Evolutionary conservation across 2,888 invertebrate genomes (phyloP).

Genomic region (Chrysomela aeneicollis): DNA sequence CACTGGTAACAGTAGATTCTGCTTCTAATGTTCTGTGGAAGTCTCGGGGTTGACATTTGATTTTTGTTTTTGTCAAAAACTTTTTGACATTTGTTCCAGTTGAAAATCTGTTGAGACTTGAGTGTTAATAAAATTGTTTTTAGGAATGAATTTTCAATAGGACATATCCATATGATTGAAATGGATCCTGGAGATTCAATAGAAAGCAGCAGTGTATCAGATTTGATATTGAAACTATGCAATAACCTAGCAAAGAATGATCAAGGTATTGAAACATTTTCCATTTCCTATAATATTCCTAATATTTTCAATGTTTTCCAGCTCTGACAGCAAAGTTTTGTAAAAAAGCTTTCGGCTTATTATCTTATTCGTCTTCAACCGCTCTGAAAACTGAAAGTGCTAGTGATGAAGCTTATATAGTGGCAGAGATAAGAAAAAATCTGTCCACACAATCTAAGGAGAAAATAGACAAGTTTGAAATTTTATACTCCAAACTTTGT

Average conservation of each 20-base stretch:
- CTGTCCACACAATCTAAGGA: conserved; percentile 46
- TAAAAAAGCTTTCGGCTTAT: conserved; percentile 47
- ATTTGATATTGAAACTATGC: conserved; percentile 54
- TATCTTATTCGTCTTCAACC: conserved; percentile 41
- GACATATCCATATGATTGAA: conserved; percentile 9
- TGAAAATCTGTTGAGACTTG: no score
- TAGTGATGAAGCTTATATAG: conserved; percentile 50
- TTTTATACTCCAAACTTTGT: conserved; percentile 53
- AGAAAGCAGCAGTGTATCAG: conserved; percentile 41
- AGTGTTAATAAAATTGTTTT: no score
- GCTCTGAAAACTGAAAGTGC: conserved; percentile 35
- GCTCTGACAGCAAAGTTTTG: conserved; percentile 47
- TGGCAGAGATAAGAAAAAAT: conserved; percentile 50
- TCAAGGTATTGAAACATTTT: conserved; percentile 43
- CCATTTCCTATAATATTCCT: not conserved
- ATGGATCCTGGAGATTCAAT: conserved; percentile 40
- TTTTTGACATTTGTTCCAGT: no score
- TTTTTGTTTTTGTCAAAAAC: not conserved
- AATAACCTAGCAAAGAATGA: conserved; percentile 54
- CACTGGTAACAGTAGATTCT: no score
- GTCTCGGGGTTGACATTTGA: not conserved
- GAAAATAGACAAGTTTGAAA: conserved; percentile 54
- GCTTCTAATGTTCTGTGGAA: no score
- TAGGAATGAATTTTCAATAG: not conserved
- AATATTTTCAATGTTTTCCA: conserved; percentile 41